Evolutionary conservation across 2,888 invertebrate species (phyloP).

Genomic region (Maniola hyperantus): DNA sequence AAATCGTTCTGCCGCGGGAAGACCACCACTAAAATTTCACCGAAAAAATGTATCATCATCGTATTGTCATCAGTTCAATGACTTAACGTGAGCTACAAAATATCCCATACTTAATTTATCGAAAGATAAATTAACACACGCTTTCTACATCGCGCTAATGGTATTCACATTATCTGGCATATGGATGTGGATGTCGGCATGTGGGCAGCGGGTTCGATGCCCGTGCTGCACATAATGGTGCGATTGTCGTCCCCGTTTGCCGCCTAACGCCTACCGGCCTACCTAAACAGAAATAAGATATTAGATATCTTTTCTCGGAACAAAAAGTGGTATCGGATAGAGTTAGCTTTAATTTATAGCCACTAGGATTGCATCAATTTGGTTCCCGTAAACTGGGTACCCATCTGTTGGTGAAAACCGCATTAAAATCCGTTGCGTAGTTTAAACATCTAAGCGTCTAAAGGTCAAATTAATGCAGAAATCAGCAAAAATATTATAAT

Average conservation of each 20-base stretch:
- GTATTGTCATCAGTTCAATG: neutral
- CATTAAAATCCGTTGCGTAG: no score
- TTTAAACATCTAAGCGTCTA: no score
- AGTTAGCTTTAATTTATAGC: no score
- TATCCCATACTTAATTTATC: neutral
- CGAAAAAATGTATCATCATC: neutral
- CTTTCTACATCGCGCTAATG: constrained; percentile 16
- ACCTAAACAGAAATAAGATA: constrained; percentile 41
- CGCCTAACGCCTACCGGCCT: constrained; percentile 70
- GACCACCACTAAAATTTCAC: no score
- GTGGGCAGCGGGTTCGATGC: constrained; percentile 74
- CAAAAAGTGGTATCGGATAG: neutral
- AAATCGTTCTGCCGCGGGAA: no score
- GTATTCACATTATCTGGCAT: constrained; percentile 19
- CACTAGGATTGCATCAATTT: no score
- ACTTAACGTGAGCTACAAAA: neutral
- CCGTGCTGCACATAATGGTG: constrained; percentile 67
- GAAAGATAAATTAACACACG: constrained; percentile 6
- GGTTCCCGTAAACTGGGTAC: no score
- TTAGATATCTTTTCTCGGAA: constrained; percentile 18
- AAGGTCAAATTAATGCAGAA: no score
- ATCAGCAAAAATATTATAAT: no score
- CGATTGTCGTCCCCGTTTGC: constrained; percentile 61
- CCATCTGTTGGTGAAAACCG: no score
- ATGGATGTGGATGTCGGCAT: constrained; percentile 41